Base-by-base conservation (phyloP, 2,113 vertebrate species). In the Rynchops niger region DNA sequence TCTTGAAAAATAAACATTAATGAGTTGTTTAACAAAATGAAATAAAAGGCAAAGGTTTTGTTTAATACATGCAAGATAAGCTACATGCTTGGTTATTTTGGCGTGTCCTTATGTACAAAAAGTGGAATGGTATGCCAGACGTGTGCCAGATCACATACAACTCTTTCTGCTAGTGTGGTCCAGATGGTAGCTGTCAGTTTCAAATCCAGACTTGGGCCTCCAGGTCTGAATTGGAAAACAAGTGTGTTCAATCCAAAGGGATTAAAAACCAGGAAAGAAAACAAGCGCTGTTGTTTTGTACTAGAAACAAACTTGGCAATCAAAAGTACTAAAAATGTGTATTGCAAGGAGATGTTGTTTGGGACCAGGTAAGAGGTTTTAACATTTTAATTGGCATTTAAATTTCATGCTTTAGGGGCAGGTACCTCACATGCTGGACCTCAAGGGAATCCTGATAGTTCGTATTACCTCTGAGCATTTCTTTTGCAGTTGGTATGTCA, bases 401-500 rank as follows among this genome's bases (percentile, higher is more conserved):
- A 66, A 87, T 96, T 56, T 65, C 43, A 47, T 86, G 61, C 56
- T 74, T 91, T 94, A 69, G 45, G 83, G 65, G 73, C 78, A 88
- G 61, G 92, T 96, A 86, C 29, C 78, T 97, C 73, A 18, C 38
- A 63, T 81, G 42, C 45, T 79, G 74, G 71, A 90, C 32, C 91
- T 73, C 43, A 8, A 62, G 90, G 89, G 67, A 93, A 88, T 97
- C 88, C 87, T 93, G n/a, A 87, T 76, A 82, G 81, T 85, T 95
- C 74, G 36, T 96, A 74, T 94, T 97, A 89, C 77, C 84, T 81
- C 88, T 26, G 78, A 97, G 96, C 88, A 76, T 96, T 97, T 96
- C 76, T 94, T 97, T 97, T 9, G 55, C 97, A 97, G 97, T 98
- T 97, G 95, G 97, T 97, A 88, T 96, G 97, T 97, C 93, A 71